These are phyloP conservation scores for Manis javanica DNA, from an alignment of 2,797 vertebrate species.

Conservation along the genomic window DNA sequence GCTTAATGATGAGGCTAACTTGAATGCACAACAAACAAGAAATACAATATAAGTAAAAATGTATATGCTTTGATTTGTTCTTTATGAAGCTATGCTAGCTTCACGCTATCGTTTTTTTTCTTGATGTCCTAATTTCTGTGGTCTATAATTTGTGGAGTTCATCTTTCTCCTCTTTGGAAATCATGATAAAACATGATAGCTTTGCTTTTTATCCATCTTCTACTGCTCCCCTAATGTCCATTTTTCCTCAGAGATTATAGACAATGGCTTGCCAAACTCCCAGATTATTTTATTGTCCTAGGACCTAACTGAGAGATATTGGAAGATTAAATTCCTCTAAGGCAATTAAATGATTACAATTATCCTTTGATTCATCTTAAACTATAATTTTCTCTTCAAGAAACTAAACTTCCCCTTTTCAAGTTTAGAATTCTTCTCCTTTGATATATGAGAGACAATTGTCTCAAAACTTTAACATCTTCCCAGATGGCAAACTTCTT, in stretches of 20 bases:
- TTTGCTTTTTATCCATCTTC: neutral
- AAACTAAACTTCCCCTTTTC: neutral
- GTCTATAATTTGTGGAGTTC: neutral
- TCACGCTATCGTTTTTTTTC: neutral
- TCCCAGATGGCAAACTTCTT: neutral
- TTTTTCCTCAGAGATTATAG: neutral
- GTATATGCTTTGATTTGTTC: neutral
- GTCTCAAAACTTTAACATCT: neutral
- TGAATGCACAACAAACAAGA: neutral
- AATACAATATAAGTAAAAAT: neutral
- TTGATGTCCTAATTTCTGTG: neutral
- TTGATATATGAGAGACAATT: neutral
- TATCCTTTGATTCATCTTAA: neutral
- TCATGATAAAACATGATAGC: neutral
- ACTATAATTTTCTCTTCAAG: neutral
- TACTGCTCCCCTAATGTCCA: neutral
- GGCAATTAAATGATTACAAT: neutral
- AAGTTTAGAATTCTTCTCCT: neutral
- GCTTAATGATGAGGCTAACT: neutral
- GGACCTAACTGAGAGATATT: neutral
- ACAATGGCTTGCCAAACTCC: neutral
- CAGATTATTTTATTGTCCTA: neutral
- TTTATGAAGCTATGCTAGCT: neutral
- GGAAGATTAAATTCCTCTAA: neutral
- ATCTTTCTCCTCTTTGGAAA: neutral